Percentiles rank a stretch among this genome's conserved stretches.
These are phyloP conservation scores for Oryzias javanicus DNA, from an alignment of 2,113 vertebrate species.

Conservation along the genomic window DNA sequence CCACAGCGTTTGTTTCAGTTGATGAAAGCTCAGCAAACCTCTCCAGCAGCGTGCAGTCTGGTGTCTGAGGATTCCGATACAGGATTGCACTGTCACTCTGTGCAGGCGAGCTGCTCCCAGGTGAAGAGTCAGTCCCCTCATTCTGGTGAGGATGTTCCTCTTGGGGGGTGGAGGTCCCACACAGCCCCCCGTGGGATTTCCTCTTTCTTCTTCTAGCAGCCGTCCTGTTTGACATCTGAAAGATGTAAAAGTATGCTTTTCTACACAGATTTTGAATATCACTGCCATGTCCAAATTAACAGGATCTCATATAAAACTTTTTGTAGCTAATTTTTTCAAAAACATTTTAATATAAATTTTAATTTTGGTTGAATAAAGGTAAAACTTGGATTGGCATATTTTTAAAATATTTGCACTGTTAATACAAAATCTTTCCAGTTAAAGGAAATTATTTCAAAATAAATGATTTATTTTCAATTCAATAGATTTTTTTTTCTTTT, in stretches of 20 bases:
- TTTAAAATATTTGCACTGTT: no score
- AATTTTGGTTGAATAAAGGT: background rate
- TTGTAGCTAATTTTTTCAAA: background rate
- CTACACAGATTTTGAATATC: constrained; percentile 1
- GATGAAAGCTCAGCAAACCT: constrained; percentile 48
- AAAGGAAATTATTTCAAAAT: no score
- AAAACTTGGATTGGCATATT: constrained; percentile 1
- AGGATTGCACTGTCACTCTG: constrained; percentile 38
- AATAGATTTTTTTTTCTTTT: no score
- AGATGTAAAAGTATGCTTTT: background rate
- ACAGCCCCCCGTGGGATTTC: constrained; percentile 31
- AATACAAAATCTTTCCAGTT: no score
- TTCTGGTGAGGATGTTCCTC: constrained; percentile 19
- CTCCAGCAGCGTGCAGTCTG: constrained; percentile 46
- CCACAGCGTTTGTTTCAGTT: constrained; percentile 3
- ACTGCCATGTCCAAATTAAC: background rate
- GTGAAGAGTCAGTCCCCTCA: constrained; percentile 1
- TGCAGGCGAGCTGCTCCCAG: background rate
- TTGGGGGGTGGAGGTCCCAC: background rate
- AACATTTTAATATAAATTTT: background rate
- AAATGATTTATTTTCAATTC: no score
- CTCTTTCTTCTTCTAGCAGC: constrained; percentile 42
- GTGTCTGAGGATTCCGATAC: constrained; percentile 61
- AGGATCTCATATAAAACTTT: background rate
- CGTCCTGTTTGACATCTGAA: constrained; percentile 21